These are phyloP conservation scores for Cryptoleucopteryx plumbea DNA, from an alignment of 2,113 vertebrate species.

Conservation along the genomic window DNA sequence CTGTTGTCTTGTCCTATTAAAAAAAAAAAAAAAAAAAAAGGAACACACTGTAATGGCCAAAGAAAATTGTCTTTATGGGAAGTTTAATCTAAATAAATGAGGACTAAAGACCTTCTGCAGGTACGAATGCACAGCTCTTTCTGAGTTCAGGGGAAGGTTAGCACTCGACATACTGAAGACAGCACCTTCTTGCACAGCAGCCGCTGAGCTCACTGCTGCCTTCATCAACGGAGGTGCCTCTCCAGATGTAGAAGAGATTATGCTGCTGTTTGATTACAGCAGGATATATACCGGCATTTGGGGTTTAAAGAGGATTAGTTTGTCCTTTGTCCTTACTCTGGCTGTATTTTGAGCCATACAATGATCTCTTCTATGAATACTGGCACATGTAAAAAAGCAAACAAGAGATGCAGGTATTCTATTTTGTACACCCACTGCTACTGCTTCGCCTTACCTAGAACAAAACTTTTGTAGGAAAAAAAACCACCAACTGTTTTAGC, in stretches of 20 bases:
- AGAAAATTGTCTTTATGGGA: neutral
- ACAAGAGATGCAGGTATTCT: neutral
- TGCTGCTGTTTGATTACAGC: neutral
- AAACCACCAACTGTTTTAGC: neutral
- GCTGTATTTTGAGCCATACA: neutral
- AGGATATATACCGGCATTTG: neutral
- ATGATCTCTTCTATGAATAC: neutral
- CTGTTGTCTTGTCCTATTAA: neutral
- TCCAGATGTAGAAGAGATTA: constrained; percentile 46
- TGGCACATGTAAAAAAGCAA: neutral
- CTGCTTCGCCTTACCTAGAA: neutral
- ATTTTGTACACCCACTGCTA: neutral
- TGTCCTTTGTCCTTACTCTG: neutral
- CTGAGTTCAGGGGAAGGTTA: neutral
- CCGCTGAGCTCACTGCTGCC: neutral
- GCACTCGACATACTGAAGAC: fast-evolving
- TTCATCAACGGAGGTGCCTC: neutral
- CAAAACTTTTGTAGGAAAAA: neutral
- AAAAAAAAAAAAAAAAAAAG: neutral
- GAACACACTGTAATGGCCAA: neutral
- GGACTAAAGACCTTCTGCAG: neutral
- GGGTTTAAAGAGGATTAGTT: constrained; percentile 31
- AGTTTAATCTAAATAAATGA: neutral
- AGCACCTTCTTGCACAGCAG: neutral
- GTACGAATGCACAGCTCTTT: neutral